Conservation (phyloP, 2,797 vertebrate genomes). For the Moxostoma hubbsi region DNA sequence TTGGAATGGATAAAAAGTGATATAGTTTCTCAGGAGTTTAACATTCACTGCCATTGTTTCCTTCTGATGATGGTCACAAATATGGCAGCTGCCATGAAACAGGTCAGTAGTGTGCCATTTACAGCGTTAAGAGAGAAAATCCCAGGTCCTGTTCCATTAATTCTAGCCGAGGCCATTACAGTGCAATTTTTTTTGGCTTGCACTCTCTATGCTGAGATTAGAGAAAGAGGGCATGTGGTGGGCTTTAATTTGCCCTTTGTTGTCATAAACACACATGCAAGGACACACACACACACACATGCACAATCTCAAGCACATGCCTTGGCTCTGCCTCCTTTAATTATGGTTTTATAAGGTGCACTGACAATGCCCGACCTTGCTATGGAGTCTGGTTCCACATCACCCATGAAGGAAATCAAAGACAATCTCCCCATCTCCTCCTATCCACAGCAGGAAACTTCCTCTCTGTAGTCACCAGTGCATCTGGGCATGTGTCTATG, state of each 20-base stretch:
- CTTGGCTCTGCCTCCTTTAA: slow-evolving; percentile 51
- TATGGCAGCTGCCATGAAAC: too few species aligned
- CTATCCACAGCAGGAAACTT: slow-evolving; percentile 8
- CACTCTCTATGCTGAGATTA: slow-evolving; percentile 64
- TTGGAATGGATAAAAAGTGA: too few species aligned
- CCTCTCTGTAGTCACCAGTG: slow-evolving; percentile 3
- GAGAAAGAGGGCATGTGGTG: slow-evolving; percentile 30
- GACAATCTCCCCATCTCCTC: slow-evolving; percentile 40
- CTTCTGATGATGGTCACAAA: too few species aligned
- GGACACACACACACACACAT: slow-evolving; percentile 29
- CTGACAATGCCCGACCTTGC: slow-evolving; percentile 10
- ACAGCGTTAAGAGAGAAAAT: background rate
- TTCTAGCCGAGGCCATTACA: slow-evolving; percentile 31
- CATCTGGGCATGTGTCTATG: slow-evolving; percentile 5
- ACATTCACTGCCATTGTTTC: too few species aligned
- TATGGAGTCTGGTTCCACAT: slow-evolving; percentile 29
- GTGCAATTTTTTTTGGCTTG: slow-evolving; percentile 46
- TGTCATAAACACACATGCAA: slow-evolving; percentile 32
- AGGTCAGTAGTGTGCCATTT: too few species aligned
- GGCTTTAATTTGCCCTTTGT: slow-evolving; percentile 58
- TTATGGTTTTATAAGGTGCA: slow-evolving; percentile 54
- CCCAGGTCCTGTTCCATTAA: slow-evolving; percentile 18
- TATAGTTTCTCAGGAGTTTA: too few species aligned
- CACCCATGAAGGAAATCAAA: slow-evolving; percentile 54
- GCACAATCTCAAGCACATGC: slow-evolving; percentile 17